Evolutionary conservation across 1,140 invertebrate species (phyloP), one percentile per base, ranked within the genome.

Genomic region (Pseudoatta argentina): DNA sequence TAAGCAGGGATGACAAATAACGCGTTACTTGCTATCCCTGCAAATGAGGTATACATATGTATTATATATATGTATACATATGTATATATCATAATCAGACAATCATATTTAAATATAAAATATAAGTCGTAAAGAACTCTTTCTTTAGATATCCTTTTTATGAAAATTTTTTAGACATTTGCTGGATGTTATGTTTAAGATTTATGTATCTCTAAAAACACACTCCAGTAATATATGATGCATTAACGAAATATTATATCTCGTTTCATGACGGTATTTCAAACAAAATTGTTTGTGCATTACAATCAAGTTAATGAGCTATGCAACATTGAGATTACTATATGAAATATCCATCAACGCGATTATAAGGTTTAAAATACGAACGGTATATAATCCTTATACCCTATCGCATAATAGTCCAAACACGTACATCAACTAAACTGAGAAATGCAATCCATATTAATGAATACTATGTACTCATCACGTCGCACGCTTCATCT

Each of bases 271-370:
- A 76, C 0, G 21, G 30, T 77, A 77, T 48, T 77, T 5, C 21
- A 30, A 3, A 24, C 10, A 34, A 18, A 14, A 66, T 66, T 7
- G 61, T 67, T 48, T 66, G 61, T 78, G 30, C 30, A 67, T 53
- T 79, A 79, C 14, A 44, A 44, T 44, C 39, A 14, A 79, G 30
- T 79, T 67, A 67, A 67, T 79, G n/a, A 55, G 61, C 21, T 24
- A 44, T 30, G 72, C 61, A 24, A 67, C 30, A 67, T 67, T 27
- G 2, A 78, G 27, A 78, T 66, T 51, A 24, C 6, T 18, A 34
- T 63, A 51, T 64, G 57, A 21, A 77, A 77, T 27, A 77, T 77
- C 48, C 57, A 21, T 55, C n/a, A 7, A 63, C 4, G 61, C 27
- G 53, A 64, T 53, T 78, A 66, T 53, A 66, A 78, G 44, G 18